Evolutionary conservation across 2,113 vertebrate species (phyloP).

Genomic region (Jaculus jaculus): DNA sequence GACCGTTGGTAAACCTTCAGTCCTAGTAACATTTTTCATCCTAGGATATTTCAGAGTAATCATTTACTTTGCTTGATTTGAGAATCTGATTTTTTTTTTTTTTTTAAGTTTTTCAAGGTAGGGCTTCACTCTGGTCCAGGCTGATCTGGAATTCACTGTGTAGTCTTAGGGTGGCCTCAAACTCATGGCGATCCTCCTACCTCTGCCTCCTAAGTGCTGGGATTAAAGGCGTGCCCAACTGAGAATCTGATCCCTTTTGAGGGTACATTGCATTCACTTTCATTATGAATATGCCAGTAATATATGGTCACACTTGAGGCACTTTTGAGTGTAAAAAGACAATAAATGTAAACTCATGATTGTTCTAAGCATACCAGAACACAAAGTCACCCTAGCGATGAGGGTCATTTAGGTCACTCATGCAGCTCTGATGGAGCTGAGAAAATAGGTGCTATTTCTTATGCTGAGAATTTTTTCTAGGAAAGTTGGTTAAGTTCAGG

Average conservation of each 20-base stretch:
- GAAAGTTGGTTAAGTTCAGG: background rate
- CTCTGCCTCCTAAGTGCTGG: too few species aligned
- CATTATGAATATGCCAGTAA: conserved; percentile 9
- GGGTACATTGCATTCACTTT: background rate
- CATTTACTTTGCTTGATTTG: background rate
- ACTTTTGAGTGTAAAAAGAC: background rate
- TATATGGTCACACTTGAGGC: background rate
- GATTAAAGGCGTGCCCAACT: too few species aligned
- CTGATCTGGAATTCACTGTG: too few species aligned
- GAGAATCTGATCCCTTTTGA: conserved; percentile 27
- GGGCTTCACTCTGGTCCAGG: too few species aligned
- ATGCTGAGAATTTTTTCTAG: background rate
- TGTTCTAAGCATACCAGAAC: background rate
- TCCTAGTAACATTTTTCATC: background rate
- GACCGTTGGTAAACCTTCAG: background rate
- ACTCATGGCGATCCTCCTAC: too few species aligned
- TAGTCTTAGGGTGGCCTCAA: too few species aligned
- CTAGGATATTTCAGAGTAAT: background rate
- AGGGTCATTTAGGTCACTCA: conserved; percentile 31
- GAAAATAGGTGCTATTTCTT: background rate
- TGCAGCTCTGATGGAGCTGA: background rate
- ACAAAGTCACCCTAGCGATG: background rate
- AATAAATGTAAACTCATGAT: background rate
- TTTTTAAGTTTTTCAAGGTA: too few species aligned
- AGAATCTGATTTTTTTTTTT: conserved; percentile 32